Evolutionary conservation across 2,113 vertebrate species (phyloP), one percentile per base, ranked within the genome.

Genomic region (Lepus europaeus): DNA sequence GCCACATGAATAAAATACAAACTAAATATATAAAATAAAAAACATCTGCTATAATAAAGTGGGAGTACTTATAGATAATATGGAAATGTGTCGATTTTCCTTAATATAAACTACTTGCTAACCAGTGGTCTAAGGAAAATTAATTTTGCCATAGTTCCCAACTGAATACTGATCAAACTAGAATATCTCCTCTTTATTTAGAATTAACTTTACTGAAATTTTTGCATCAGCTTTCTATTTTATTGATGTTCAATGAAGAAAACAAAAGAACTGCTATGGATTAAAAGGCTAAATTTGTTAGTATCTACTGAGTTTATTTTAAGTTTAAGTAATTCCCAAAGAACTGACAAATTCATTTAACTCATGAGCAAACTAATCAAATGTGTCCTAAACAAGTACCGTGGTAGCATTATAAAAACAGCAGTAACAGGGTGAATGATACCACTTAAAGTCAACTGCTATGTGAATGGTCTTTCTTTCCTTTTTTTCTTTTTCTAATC

Each of bases 331-430:
- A 89, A 78, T 88, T 66, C n/a, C 16, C 31, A 20, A 93, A 89
- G 23, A 86, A 80, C 56, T 72, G 84, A 87, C 59, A 78, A 74
- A 89, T 66, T 51, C 59, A 83, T 61, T 29, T 64, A 87, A 89
- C 10, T 36, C 61, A 27, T 6, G 78, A 74, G 27, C 59, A 77
- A 53, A 76, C 53, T 76, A 80, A 95, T 13, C 36, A 70, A 89
- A 94, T 84, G 45, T 39, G 91, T 87, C 79, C 87, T 76, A 90
- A 89, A 87, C 81, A 88, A 94, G 91, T 49, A 66, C 4, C 45
- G 1, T 7, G 49, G 16, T 20, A 33, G n/a, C 49, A 69, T 56
- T 69, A 53, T 22, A 63, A 12, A 3, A 72, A 11, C 6, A 27
- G 10, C 3, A 68, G 79, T 73, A 90, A 69, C 59, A 66, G 16